Conservation (phyloP, 2,113 vertebrate species). For the Peromyscus californicus region DNA sequence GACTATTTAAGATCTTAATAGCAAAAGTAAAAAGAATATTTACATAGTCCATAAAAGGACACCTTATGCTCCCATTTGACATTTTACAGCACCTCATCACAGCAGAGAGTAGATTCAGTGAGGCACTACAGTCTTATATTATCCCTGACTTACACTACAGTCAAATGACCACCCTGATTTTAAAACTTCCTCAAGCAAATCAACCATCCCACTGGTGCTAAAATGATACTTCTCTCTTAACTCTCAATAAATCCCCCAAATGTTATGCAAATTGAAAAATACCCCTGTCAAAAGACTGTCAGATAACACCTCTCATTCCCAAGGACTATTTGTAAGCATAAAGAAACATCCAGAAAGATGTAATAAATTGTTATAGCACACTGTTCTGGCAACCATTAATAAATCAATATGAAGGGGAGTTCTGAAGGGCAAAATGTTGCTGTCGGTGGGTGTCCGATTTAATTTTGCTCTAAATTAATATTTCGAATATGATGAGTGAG, state of each 20-base stretch:
- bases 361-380: constrained; percentile 89
- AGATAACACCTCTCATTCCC: constrained; percentile 87
- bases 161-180: constrained; percentile 68
- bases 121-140: constrained; percentile 66
- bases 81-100: constrained; percentile 58
- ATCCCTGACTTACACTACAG: constrained; percentile 6
- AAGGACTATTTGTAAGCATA: constrained; percentile 89
- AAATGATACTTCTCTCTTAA: constrained; percentile 83
- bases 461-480: constrained; percentile 93
- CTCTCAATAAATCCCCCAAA: constrained; percentile 84
- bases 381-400: constrained; percentile 90
- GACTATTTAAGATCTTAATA: constrained; percentile 74
- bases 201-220: constrained; percentile 74
- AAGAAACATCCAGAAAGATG: constrained; percentile 88
- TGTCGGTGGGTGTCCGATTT: constrained; percentile 92
- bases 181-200: constrained; percentile 81
- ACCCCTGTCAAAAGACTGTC: constrained; percentile 85
- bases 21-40: constrained; percentile 75
- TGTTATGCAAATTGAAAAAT: constrained; percentile 89
- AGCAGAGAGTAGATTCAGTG: constrained; percentile 30
- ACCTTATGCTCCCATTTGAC: constrained; percentile 53
- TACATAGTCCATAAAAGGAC: constrained; percentile 75
- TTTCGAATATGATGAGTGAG: constrained; percentile 92
- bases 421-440: constrained; percentile 93
- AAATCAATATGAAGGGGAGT: constrained; percentile 92